A percentile compares a stretch with the other conserved stretches of the same genome.
phyloP scores from a whole-genome alignment of 1,140 invertebrate species.

The Caenorhabditis latens region DNA sequence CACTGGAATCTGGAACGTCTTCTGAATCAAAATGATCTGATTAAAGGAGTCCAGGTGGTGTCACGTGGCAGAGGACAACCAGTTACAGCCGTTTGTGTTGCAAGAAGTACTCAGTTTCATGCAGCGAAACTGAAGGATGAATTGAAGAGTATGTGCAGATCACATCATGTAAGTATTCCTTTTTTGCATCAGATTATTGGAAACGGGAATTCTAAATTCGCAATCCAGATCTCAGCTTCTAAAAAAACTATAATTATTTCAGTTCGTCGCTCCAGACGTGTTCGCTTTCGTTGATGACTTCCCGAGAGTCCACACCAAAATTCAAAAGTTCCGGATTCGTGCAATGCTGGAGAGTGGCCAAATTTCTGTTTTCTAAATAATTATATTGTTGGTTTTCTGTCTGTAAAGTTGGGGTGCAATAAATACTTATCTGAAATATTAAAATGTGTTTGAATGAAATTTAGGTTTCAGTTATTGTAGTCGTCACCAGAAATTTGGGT shows the following conservation, averaged over 20 bases:
- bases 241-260: slow-evolving; percentile 53
- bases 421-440: not conserved
- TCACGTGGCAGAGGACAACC: slow-evolving; percentile 72
- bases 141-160: slow-evolving; percentile 68
- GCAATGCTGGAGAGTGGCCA: slow-evolving; percentile 64
- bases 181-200: too few relatives aligned
- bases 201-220: too few relatives aligned
- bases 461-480: too few relatives aligned
- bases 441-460: too few relatives aligned
- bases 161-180: slow-evolving; percentile 66
- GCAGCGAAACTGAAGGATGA: slow-evolving; percentile 70
- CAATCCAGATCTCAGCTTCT: not conserved
- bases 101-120: slow-evolving; percentile 66
- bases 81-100: slow-evolving; percentile 71
- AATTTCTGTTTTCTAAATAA: slow-evolving; percentile 24
- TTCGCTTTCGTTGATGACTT: slow-evolving; percentile 75
- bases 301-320: slow-evolving; percentile 71
- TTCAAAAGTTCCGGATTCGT: slow-evolving; percentile 74
- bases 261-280: slow-evolving; percentile 72
- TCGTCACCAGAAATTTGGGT: too few relatives aligned
- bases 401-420: slow-evolving; percentile 1
- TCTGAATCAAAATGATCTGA: slow-evolving; percentile 69
- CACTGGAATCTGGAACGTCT: slow-evolving; percentile 75
- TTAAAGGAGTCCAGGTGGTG: slow-evolving; percentile 75
- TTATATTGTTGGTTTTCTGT: not conserved